Base-by-base conservation (phyloP, 2,113 vertebrate genomes). In the Girardinichthys multiradiatus region DNA sequence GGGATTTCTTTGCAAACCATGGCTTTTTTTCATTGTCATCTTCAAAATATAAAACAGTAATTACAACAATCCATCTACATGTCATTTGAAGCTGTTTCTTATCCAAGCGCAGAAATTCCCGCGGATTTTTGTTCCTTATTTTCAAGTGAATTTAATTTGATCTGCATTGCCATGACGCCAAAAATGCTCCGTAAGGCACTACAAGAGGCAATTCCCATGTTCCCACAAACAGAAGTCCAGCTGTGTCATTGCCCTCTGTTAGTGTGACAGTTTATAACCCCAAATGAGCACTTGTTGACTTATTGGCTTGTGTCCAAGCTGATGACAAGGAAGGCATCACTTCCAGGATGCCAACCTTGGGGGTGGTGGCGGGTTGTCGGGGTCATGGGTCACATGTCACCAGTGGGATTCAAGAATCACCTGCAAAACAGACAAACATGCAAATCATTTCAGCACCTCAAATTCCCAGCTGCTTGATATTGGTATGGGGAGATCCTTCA, bases 151-250 rank as follows among this genome's bases (percentile, higher is more conserved):
- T 95, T 95, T 87, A 93, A 95, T 93, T 95, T 95, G 87, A 92
- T 93, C 96, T 96, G 95, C 96, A 96, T 96, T 97, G 96, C 95
- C 92, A 90, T 92, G 91, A 96, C 90, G 95, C 95, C 92, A 15
- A 95, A n/a, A 96, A 95, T 96, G 94, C 96, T 97, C 95, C 94
- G 92, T 98, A 98, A 98, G 97, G 97, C 97, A 98, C 97, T 97
- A 95, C 95, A 95, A 96, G 97, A 97, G 96, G 93, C 94, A 92
- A 89, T 78, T 90, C 80, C 89, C 85, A 80, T 93, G 94, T 95
- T 97, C 95, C 94, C 95, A 95, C 84, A 82, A 83, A 92, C 93
- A 95, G 94, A 95, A 95, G 96, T 96, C 95, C 95, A 93, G 94
- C 95, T 95, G 96, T 94, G 95, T 95, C 95, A 54, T 77, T 76